A percentile compares a stretch with the other conserved stretches of the same genome.
These are phyloP conservation scores for Troglohyphantes excavatus DNA, from an alignment of 2,888 invertebrate genomes.

Conservation along the genomic window DNA sequence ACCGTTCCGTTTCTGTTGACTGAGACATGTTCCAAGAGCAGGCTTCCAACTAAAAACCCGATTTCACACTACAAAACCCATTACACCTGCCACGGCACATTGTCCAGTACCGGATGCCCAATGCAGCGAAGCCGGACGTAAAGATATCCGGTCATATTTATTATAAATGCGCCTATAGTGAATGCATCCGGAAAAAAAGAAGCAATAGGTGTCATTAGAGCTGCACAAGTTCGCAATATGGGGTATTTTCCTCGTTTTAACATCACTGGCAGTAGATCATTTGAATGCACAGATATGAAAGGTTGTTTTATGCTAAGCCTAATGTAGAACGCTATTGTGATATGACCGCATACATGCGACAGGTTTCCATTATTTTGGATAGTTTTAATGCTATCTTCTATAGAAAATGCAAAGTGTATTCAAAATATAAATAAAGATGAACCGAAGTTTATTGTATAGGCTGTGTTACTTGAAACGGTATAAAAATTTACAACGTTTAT, in stretches of 20 bases:
- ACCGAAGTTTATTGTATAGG: too few relatives aligned
- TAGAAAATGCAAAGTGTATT: too few relatives aligned
- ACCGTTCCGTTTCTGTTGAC: too few relatives aligned
- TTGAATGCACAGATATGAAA: too few relatives aligned
- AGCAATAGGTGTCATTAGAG: constrained; percentile 19
- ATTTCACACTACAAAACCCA: not conserved
- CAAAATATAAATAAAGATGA: too few relatives aligned
- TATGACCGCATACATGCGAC: too few relatives aligned
- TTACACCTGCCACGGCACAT: not conserved
- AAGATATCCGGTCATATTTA: constrained; percentile 3
- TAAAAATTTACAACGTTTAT: too few relatives aligned
- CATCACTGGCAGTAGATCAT: not conserved
- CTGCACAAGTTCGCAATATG: not conserved
- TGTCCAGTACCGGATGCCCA: constrained; percentile 28
- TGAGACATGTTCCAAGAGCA: not conserved
- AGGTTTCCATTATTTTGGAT: too few relatives aligned
- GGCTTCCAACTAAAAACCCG: not conserved
- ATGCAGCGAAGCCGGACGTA: constrained; percentile 27
- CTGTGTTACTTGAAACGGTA: too few relatives aligned
- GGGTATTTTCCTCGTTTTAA: not conserved
- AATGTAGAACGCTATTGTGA: too few relatives aligned
- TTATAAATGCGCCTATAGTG: constrained; percentile 11
- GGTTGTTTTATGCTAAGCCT: too few relatives aligned
- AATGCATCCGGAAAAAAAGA: constrained; percentile 16
- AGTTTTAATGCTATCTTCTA: too few relatives aligned